Base-by-base conservation (phyloP, 1,140 invertebrate species). In the Ruditapes philippinarum region DNA sequence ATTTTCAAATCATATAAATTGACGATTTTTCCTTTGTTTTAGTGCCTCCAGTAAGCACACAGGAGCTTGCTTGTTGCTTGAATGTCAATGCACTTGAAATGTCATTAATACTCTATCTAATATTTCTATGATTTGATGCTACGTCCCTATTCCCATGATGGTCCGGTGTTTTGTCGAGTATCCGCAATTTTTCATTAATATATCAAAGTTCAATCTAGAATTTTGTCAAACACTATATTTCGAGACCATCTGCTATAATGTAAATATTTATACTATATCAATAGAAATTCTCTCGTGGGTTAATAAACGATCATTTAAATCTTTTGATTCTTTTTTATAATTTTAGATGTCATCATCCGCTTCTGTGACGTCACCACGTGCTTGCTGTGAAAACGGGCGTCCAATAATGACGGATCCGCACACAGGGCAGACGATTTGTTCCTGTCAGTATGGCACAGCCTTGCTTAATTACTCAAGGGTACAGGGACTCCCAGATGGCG, bases 351-450 rank as follows among this genome's bases (percentile, higher is more conserved):
- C 92, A 22, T 90, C 70, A 4, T 57, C 91, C 25, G 89, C 89
- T 1, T 83, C 92, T 4, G 70, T 90, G 36, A 91, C 92, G 14
- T 85, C 92, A 31, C 76, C 87, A 2, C 73, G 93, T 38, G 91
- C 90, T 4, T 99, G 98, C 96, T 99, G 98, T 96, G 98, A 99
- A 95, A 98, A 98, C 89, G 98, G 98, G 17, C 97, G 98, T 73
- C 98, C 98, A 81, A 98, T 99, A 93, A 98, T 99, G 97, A 98
- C 98, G 42, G 98, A 99, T 95, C 98, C 98, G 0, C 98, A 99
- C 49, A 98, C 98, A 28, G 98, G 98, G 12, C 98, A 99, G 95
- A 98, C 98, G 22, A 98, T 99, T 65, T 99, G 98, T 96, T 99
- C 98, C 82, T 99, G 98, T 96, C 98, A 99, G 95, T 99, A 99